These are phyloP conservation scores for Leptopilina clavipes DNA, from an alignment of 1,140 invertebrate genomes.

Conservation along the genomic window DNA sequence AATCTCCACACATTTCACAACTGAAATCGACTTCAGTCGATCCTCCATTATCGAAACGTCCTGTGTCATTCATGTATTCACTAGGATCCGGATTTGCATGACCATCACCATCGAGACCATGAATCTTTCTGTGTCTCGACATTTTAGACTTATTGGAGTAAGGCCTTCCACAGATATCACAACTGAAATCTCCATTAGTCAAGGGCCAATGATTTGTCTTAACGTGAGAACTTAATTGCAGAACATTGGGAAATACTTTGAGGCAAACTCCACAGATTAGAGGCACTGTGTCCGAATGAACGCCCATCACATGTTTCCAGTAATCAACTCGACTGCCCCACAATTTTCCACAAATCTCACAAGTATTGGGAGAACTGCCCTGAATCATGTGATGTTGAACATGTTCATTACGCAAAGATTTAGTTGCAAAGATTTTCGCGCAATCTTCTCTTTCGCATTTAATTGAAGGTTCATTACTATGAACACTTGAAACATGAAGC, in stretches of 20 bases:
- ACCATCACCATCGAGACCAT: slow-evolving; percentile 64
- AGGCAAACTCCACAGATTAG: slow-evolving; percentile 77
- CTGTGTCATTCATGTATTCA: slow-evolving; percentile 41
- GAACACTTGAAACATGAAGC: slow-evolving; percentile 73
- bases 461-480: slow-evolving; percentile 69
- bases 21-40: slow-evolving; percentile 60
- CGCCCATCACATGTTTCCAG: slow-evolving; percentile 78
- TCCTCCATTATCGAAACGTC: slow-evolving; percentile 37
- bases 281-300: slow-evolving; percentile 75
- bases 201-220: slow-evolving; percentile 74
- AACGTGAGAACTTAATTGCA: slow-evolving; percentile 72
- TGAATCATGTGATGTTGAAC: slow-evolving; percentile 73
- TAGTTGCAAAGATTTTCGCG: slow-evolving; percentile 75
- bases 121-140: slow-evolving; percentile 75
- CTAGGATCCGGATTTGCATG: slow-evolving; percentile 36
- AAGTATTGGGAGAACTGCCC: slow-evolving; percentile 72
- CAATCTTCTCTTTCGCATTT: slow-evolving; percentile 72
- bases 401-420: slow-evolving; percentile 73
- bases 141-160: slow-evolving; percentile 77
- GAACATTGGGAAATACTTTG: slow-evolving; percentile 74
- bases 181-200: slow-evolving; percentile 75
- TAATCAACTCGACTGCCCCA: slow-evolving; percentile 77
- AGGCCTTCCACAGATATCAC: slow-evolving; percentile 76
- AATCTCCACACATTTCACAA: slow-evolving; percentile 71
- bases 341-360: slow-evolving; percentile 75